Evolutionary conservation across 2,888 invertebrate species (phyloP).

Genomic region (Acronicta aceris): DNA sequence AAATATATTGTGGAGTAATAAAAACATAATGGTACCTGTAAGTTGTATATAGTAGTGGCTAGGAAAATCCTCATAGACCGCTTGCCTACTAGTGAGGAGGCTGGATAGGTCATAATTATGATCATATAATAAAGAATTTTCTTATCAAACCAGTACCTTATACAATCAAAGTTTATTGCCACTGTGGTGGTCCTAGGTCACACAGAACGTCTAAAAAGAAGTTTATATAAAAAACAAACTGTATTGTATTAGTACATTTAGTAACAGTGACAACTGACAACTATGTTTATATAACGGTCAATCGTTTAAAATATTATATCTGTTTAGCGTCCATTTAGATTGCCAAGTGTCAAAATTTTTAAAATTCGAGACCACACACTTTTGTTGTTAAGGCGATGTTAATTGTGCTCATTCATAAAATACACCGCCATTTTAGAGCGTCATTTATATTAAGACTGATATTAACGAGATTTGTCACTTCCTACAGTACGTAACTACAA

Average conservation of each 20-base stretch:
- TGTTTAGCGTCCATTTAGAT: constrained; percentile 33
- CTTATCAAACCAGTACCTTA: neutral
- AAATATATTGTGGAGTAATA: too few species aligned
- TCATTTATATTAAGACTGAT: neutral
- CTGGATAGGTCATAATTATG: too few species aligned
- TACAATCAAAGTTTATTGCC: too few species aligned
- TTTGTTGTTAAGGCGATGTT: constrained; percentile 29
- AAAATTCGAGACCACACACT: constrained; percentile 36
- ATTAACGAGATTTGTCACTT: neutral
- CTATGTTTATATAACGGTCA: constrained; percentile 2
- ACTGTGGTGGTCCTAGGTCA: too few species aligned
- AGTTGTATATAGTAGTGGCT: too few species aligned
- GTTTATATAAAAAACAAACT: constrained; percentile 3
- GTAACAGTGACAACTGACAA: constrained; percentile 22
- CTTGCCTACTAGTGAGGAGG: too few species aligned
- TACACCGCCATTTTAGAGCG: neutral
- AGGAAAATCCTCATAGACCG: too few species aligned
- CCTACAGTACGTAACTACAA: neutral
- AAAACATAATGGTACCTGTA: too few species aligned
- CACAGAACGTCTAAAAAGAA: neutral
- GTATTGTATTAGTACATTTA: neutral
- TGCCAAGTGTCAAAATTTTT: constrained; percentile 24
- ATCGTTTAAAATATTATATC: constrained; percentile 23
- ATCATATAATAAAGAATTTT: too few species aligned
- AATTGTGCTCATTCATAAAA: neutral